Percentiles rank a stretch among this genome's conserved stretches.
phyloP scores from a whole-genome alignment of 2,113 vertebrate genomes.

The Vidua chalybeata region DNA sequence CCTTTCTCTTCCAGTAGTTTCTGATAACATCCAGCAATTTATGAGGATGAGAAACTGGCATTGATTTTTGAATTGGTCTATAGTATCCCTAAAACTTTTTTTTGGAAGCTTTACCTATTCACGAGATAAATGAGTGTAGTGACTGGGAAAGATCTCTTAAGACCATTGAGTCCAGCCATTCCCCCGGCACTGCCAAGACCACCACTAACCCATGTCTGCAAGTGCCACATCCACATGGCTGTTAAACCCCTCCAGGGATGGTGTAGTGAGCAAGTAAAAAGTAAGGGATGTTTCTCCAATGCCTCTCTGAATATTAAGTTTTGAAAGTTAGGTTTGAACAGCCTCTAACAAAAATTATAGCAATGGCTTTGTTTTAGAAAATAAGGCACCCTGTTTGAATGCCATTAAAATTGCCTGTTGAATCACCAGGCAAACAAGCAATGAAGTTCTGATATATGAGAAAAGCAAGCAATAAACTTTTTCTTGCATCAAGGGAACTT shows the following conservation, averaged over 20 bases:
- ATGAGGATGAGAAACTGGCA: not conserved
- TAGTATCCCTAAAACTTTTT: not conserved
- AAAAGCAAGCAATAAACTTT: not conserved
- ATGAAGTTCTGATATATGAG: not conserved
- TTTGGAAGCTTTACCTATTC: not conserved
- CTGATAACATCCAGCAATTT: not conserved
- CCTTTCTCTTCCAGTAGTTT: not conserved
- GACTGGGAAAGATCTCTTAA: not conserved
- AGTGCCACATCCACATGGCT: not conserved
- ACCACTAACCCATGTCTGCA: not conserved
- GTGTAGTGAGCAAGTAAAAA: not conserved
- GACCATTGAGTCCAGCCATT: not conserved
- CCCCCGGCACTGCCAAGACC: not conserved
- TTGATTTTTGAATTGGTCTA: not conserved
- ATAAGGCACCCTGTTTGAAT: not conserved
- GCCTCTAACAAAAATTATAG: not conserved
- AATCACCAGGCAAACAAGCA: fast-evolving
- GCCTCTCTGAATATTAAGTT: not conserved
- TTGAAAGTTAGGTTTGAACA: not conserved
- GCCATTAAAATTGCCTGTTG: not conserved
- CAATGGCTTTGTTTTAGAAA: not conserved
- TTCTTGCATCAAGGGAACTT: not conserved
- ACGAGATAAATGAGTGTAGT: fast-evolving
- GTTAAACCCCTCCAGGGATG: not conserved
- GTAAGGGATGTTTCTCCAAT: not conserved